A percentile compares a stretch with the other conserved stretches of the same genome.
Conservation (phyloP, 2,888 invertebrate species). For the Lathronympha strigana region DNA sequence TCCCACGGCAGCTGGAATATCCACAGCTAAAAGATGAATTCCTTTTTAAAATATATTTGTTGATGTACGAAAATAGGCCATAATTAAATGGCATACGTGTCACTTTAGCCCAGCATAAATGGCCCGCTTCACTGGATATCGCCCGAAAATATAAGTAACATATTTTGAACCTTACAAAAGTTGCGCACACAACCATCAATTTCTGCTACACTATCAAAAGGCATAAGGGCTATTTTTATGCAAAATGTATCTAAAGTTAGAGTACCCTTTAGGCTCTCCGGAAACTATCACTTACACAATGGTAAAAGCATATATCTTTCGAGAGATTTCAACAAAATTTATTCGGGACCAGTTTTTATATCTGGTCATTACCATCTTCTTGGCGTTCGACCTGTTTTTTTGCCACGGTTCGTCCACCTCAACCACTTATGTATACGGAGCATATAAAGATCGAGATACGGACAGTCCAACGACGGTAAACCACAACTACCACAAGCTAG, state of each 20-base stretch:
- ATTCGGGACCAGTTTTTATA: not conserved
- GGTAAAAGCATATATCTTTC: not conserved
- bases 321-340: not conserved
- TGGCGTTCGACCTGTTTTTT: not conserved
- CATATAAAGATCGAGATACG: too few species aligned
- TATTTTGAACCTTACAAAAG: not conserved
- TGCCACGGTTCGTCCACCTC: too few species aligned
- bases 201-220: not conserved
- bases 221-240: not conserved
- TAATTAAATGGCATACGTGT: not conserved
- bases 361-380: not conserved
- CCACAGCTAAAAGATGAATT: not conserved
- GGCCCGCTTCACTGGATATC: too few species aligned
- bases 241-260: not conserved
- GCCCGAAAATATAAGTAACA: not conserved
- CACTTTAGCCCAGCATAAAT: not conserved
- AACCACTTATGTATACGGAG: too few species aligned
- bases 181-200: not conserved
- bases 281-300: not conserved
- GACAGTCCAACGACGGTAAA: too few species aligned
- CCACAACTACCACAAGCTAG: too few species aligned
- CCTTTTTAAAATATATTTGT: not conserved
- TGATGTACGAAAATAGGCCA: not conserved
- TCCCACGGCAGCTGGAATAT: not conserved
- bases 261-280: not conserved